Conservation (phyloP, 64 coral and sea anemone genomes). For the Pachyseris speciosa region DNA sequence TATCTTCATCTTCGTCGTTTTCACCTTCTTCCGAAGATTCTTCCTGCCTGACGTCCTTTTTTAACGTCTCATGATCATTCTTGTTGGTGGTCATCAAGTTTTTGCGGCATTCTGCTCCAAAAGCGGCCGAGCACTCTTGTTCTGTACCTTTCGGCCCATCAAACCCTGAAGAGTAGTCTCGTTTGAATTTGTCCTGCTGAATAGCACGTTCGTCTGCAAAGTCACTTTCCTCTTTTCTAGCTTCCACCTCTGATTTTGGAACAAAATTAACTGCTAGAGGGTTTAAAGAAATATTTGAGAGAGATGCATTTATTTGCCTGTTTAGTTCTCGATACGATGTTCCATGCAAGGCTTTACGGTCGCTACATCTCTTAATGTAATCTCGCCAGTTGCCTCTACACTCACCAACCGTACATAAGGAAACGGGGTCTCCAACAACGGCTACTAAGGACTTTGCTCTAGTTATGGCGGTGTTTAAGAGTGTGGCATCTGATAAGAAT, state of each 20-base stretch:
- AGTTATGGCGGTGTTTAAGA: slow-evolving; percentile 77
- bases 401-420: slow-evolving; percentile 68
- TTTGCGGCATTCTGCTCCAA: background rate
- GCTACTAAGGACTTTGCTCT: slow-evolving; percentile 74
- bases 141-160: background rate
- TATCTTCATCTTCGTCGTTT: background rate
- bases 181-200: background rate
- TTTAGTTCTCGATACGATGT: slow-evolving; percentile 1
- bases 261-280: slow-evolving; percentile 19
- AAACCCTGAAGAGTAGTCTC: background rate
- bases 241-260: background rate
- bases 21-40: background rate
- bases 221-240: background rate
- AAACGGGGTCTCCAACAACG: slow-evolving; percentile 75
- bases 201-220: too few species aligned
- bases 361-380: slow-evolving; percentile 64
- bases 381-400: slow-evolving; percentile 72
- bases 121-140: background rate
- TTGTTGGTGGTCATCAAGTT: background rate
- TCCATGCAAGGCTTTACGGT: slow-evolving; percentile 24
- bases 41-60: background rate
- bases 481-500: slow-evolving; percentile 82
- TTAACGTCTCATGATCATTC: background rate
- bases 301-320: background rate
- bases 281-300: slow-evolving; percentile 5